Percentiles rank a stretch among this genome's conserved stretches.
phyloP scores from a whole-genome alignment of 2,888 invertebrate species.

The Trachelus stipa region DNA sequence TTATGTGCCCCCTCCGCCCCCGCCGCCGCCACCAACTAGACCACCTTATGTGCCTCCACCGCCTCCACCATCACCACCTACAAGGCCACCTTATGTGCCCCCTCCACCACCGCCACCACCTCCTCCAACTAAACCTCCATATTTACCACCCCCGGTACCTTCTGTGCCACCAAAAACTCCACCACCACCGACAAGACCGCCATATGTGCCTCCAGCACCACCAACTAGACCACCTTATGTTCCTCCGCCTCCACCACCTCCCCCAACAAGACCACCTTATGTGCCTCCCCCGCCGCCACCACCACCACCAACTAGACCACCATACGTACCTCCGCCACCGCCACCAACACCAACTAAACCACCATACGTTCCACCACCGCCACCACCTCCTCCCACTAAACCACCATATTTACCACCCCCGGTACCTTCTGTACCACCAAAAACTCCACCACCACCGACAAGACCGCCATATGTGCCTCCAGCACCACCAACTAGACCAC shows the following conservation, averaged over 20 bases:
- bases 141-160: no score
- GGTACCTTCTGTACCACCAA: no score
- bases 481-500: constrained; percentile 2
- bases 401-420: constrained; percentile 33
- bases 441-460: constrained; percentile 19
- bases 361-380: constrained; percentile 13
- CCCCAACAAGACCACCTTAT: constrained; percentile 12
- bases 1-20: constrained; percentile 20
- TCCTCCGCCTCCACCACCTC: constrained; percentile 10
- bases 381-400: constrained; percentile 31
- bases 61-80: constrained; percentile 30
- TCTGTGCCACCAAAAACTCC: no score
- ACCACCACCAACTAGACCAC: constrained; percentile 14
- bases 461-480: constrained; percentile 29
- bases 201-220: constrained; percentile 16
- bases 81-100: constrained; percentile 29
- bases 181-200: constrained; percentile 30
- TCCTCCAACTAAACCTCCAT: constrained; percentile 35
- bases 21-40: constrained; percentile 24
- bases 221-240: background rate
- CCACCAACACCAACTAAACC: constrained; percentile 23
- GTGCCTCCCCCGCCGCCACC: no score
- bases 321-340: no score
- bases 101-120: constrained; percentile 19
- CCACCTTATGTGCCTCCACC: constrained; percentile 23